Evolutionary conservation across 2,888 invertebrate genomes (phyloP), one percentile per base, ranked within the genome.

Genomic region (Ischnus inquisitorius): DNA sequence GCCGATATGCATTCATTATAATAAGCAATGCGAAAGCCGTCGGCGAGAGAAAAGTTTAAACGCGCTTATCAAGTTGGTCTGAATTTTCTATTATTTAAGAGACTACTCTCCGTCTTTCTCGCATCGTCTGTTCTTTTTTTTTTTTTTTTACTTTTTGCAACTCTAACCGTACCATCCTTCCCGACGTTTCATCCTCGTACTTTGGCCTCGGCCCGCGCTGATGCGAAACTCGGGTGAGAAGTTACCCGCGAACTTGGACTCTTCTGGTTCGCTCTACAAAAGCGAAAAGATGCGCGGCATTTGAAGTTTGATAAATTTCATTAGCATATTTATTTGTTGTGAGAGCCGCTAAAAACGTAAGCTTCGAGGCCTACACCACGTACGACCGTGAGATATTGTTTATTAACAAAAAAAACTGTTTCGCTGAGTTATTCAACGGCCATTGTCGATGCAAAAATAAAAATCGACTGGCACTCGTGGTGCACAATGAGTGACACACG

Each of bases 1-100:
- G 93, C 93, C 92, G 92, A 93, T 93, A 93, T 93, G 91, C 93
- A 93, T 93, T 93, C 92, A 93, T 93, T 93, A 93, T 91, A 93
- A 92, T 92, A 92, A 93, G 92, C 91, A 92, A 93, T 92, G 92
- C 89, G 90, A 91, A 90, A 84, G 72, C 79, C 85, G 82, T 72
- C 87, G 86, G 57, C 39, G 57, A 90, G 90, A 90, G 89, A 90
- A 90, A 91, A 91, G 89, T 91, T 91, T 89, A 87, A 89, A 87
- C 89, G 86, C 88, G 90, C 93, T 93, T 93, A 93, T 92, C 93
- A 93, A 93, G 90, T 93, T 92, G 88, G 90, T 90, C 88, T 88
- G 92, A 93, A 91, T 93, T 92, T 92, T 93, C 91, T 93, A 93
- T 93, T 92, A 92, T 93, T 93, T 92, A 92, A 93, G 90, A 90